A percentile compares a stretch with the other conserved stretches of the same genome.
These are phyloP conservation scores for Lepidochrysops patricia DNA, from an alignment of 2,888 invertebrate genomes.

Conservation along the genomic window DNA sequence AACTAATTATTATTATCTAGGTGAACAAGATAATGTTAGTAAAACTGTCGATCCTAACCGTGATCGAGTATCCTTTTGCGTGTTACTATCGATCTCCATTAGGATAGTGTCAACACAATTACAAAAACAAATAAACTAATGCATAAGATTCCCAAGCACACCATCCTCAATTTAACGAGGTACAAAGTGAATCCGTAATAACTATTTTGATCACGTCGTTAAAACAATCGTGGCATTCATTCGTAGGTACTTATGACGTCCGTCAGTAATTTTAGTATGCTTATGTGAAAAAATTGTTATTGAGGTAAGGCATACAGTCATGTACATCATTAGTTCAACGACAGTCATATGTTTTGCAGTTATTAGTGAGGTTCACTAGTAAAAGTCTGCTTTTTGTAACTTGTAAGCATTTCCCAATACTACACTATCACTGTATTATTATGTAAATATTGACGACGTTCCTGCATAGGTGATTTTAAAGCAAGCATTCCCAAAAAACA, in stretches of 20 bases:
- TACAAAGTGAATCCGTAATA: background rate
- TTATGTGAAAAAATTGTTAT: constrained; percentile 13
- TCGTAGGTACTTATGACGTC: constrained; percentile 19
- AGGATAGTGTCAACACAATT: no score
- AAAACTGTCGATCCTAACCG: background rate
- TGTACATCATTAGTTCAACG: background rate
- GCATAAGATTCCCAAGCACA: background rate
- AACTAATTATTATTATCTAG: no score
- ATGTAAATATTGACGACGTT: no score
- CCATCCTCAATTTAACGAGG: background rate
- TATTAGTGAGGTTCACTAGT: no score
- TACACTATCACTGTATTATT: no score
- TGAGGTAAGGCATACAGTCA: background rate
- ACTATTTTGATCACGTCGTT: constrained; percentile 19
- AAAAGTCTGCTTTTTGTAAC: no score
- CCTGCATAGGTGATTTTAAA: no score
- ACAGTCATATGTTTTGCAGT: no score
- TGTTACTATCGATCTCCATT: no score
- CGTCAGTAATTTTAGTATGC: constrained; percentile 7
- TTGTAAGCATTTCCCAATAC: no score
- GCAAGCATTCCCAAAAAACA: no score
- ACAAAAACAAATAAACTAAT: background rate
- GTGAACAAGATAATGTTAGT: no score
- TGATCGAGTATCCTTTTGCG: background rate
- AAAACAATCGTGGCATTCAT: constrained; percentile 15